phyloP scores from a whole-genome alignment of 2,797 vertebrate species.

The Allobates femoralis region DNA sequence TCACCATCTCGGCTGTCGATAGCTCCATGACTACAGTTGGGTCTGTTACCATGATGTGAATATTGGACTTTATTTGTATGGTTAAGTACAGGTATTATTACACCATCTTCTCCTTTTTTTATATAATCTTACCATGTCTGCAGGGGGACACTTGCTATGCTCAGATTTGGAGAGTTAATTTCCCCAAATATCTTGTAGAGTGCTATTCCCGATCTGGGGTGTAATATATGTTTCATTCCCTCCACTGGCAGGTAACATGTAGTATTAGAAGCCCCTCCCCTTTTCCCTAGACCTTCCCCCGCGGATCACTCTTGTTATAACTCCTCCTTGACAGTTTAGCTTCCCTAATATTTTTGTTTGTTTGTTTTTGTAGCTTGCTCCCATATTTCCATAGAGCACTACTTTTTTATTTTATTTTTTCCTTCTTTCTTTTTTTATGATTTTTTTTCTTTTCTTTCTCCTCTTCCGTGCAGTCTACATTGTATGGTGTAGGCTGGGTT shows the following conservation, averaged over 20 bases:
- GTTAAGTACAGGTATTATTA: slow-evolving; percentile 75
- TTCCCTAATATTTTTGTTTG: slow-evolving; percentile 71
- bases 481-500: slow-evolving; percentile 77
- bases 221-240: slow-evolving; percentile 63
- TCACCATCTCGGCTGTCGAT: slow-evolving; percentile 71
- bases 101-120: slow-evolving; percentile 63
- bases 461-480: slow-evolving; percentile 74
- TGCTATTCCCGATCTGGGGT: slow-evolving; percentile 67
- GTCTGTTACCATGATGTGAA: slow-evolving; percentile 75
- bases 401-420: slow-evolving; percentile 70
- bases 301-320: slow-evolving; percentile 72
- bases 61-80: slow-evolving; percentile 73
- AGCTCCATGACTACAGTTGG: slow-evolving; percentile 70
- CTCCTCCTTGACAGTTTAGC: slow-evolving; percentile 71
- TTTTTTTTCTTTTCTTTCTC: slow-evolving; percentile 66
- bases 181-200: slow-evolving; percentile 42
- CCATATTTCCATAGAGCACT: slow-evolving; percentile 75
- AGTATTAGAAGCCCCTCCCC: slow-evolving; percentile 63
- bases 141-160: slow-evolving; percentile 50
- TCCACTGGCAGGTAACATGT: slow-evolving; percentile 65
- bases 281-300: slow-evolving; percentile 57
- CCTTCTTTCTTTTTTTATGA: slow-evolving; percentile 64
- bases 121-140: slow-evolving; percentile 54
- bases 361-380: slow-evolving; percentile 79
- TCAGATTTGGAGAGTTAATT: slow-evolving; percentile 19